These are phyloP conservation scores for Bubo bubo DNA, from an alignment of 2,113 vertebrate species.

Conservation along the genomic window DNA sequence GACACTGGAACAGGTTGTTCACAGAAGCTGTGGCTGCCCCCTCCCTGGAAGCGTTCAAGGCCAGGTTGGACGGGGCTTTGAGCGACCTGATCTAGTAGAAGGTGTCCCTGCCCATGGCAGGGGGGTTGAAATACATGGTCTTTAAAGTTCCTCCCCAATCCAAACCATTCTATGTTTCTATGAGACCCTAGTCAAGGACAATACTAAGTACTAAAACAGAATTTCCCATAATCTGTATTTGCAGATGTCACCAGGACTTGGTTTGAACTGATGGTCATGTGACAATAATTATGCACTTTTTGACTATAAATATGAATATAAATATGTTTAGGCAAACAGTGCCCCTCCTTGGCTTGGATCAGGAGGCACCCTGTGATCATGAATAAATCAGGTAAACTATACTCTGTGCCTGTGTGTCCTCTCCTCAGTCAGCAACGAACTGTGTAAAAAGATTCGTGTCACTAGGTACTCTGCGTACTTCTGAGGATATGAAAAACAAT, in stretches of 20 bases:
- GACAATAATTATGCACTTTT: neutral
- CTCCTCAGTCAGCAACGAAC: neutral
- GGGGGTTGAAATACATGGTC: neutral
- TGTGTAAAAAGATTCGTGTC: neutral
- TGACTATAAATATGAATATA: neutral
- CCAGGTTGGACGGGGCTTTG: neutral
- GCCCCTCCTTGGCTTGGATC: neutral
- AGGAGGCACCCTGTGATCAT: neutral
- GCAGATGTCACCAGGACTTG: neutral
- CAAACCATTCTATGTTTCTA: neutral
- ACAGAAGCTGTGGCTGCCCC: neutral
- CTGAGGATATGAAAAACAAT: neutral
- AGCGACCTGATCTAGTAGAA: too few relatives aligned
- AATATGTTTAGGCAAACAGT: neutral
- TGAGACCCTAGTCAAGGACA: neutral
- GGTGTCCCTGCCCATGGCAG: neutral
- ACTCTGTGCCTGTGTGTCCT: neutral
- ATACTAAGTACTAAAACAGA: neutral
- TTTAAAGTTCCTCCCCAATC: neutral
- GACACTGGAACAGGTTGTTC: too few relatives aligned
- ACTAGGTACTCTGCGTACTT: neutral
- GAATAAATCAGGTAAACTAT: neutral
- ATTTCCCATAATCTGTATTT: neutral
- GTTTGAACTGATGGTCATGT: neutral
- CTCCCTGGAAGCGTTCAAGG: neutral